These are phyloP conservation scores for Gila robusta DNA, from an alignment of 2,797 vertebrate genomes.

Conservation along the genomic window DNA sequence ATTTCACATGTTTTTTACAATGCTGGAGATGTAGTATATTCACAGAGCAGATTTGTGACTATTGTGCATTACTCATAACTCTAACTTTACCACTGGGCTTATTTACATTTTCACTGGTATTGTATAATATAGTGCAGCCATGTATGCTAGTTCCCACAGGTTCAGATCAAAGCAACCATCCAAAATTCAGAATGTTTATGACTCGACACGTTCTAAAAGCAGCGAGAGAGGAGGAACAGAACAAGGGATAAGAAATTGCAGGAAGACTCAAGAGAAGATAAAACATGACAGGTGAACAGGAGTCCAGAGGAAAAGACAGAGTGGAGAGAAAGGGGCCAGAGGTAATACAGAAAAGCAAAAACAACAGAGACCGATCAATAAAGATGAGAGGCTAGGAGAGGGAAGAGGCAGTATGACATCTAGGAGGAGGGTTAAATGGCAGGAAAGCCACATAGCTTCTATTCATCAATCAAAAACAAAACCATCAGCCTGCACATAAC, in stretches of 20 bases:
- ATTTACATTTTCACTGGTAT: neutral
- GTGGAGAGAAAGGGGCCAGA: constrained; percentile 13
- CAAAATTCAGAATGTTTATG: constrained; percentile 26
- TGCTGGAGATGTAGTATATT: too few relatives aligned
- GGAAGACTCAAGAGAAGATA: constrained; percentile 7
- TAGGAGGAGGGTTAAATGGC: constrained; percentile 8
- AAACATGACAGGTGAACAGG: constrained; percentile 38
- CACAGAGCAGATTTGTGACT: neutral
- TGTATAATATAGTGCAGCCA: constrained; percentile 4
- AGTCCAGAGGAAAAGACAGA: constrained; percentile 20
- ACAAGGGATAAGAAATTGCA: neutral
- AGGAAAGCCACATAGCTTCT: constrained; percentile 21
- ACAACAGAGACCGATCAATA: constrained; percentile 47
- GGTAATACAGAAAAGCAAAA: constrained; percentile 24
- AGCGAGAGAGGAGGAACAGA: neutral
- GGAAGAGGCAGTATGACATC: constrained; percentile 44
- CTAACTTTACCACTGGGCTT: neutral
- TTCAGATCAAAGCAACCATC: constrained; percentile 9
- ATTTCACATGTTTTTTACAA: too few relatives aligned
- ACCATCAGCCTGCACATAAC: neutral
- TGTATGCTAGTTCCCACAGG: constrained; percentile 10
- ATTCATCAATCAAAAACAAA: constrained; percentile 17
- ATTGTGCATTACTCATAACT: neutral
- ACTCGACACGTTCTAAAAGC: neutral
- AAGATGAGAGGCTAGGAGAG: constrained; percentile 8